These are phyloP conservation scores for Drosophila anomelani DNA, from an alignment of 2,888 invertebrate species.

Conservation along the genomic window DNA sequence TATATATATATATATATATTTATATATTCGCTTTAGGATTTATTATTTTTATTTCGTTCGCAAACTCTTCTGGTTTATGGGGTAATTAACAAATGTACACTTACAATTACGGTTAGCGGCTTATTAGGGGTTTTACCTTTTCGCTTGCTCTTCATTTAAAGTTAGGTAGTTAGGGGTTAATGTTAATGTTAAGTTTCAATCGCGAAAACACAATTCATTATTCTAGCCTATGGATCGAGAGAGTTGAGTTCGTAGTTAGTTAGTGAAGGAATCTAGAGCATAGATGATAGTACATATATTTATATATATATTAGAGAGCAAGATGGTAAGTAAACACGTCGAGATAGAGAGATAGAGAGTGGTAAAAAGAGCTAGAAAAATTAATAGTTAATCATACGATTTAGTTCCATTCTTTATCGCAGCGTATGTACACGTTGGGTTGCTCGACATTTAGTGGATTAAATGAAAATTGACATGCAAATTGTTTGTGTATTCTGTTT, in stretches of 20 bases:
- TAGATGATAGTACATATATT: slow-evolving; percentile 25
- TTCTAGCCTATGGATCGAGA: slow-evolving; percentile 73
- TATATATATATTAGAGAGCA: slow-evolving; percentile 29
- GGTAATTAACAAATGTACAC: slow-evolving; percentile 76
- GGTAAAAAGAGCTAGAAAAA: slow-evolving; percentile 25
- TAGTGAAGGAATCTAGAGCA: slow-evolving; percentile 26
- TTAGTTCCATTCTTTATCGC: slow-evolving; percentile 29
- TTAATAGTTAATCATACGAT: slow-evolving; percentile 26
- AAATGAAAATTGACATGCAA: slow-evolving; percentile 70
- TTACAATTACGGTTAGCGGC: slow-evolving; percentile 68
- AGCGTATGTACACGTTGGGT: slow-evolving; percentile 39
- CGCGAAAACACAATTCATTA: slow-evolving; percentile 71
- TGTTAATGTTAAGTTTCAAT: slow-evolving; percentile 42
- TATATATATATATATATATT: slow-evolving; percentile 25
- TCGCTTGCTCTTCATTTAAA: slow-evolving; percentile 33
- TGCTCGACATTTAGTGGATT: slow-evolving; percentile 49
- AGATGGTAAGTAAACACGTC: slow-evolving; percentile 35
- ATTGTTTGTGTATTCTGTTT: slow-evolving; percentile 40
- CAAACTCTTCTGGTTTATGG: slow-evolving; percentile 55
- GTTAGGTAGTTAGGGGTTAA: slow-evolving; percentile 43
- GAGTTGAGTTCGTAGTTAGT: slow-evolving; percentile 33
- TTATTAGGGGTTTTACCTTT: slow-evolving; percentile 38
- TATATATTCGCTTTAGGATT: slow-evolving; percentile 14
- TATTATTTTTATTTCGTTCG: slow-evolving; percentile 49
- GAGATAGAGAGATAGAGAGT: slow-evolving; percentile 18